Base-by-base conservation (phyloP, 2,797 vertebrate species). In the Onychomys arenicola region DNA sequence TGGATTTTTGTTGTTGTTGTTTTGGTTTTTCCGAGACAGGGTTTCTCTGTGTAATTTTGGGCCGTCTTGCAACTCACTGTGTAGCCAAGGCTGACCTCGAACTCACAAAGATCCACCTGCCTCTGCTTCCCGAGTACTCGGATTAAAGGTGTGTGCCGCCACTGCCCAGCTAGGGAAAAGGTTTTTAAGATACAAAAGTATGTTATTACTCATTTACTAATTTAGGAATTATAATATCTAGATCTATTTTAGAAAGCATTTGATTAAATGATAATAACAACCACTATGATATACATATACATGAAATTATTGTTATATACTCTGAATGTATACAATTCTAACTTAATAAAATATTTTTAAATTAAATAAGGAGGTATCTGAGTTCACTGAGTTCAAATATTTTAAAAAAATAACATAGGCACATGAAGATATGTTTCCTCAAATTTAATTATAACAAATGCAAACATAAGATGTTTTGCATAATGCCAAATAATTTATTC, bases 401-500 rank as follows among this genome's bases (percentile, higher is more conserved):
- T 85, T 17, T 88, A 83, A 61, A 37, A 32, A 25, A n/a, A 78
- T 43, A 89, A 17, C 5, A 52, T 37, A 88, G 11, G 37, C 46
- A 88, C 37, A 83, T 37, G 37, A 67, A 89, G 78, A 87, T 61
- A 17, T 90, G 7, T 75, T 67, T 10, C 55, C 37, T 78, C 43
- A 67, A 88, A 57, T 77, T 90, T 73, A 88, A 88, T 69, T 34
- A 87, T 3, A 65, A 6, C 34, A 87, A 92, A 87, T 78, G 29
- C 32, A 86, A 13, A 88, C 27, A 52, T 71, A 86, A 13, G 77
- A 27, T 63, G 7, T 86, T 88, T 63, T 93, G 92, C 34, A 21
- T 91, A 89, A 43, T 57, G n/a, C 29, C 55, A 93, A 80, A 52
- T 77, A 94, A 65, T 40, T 86, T 89, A 87, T 84, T 81, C 83